Base-by-base conservation (phyloP, 2,113 vertebrate genomes). In the Tenebrosternarchus preto region DNA sequence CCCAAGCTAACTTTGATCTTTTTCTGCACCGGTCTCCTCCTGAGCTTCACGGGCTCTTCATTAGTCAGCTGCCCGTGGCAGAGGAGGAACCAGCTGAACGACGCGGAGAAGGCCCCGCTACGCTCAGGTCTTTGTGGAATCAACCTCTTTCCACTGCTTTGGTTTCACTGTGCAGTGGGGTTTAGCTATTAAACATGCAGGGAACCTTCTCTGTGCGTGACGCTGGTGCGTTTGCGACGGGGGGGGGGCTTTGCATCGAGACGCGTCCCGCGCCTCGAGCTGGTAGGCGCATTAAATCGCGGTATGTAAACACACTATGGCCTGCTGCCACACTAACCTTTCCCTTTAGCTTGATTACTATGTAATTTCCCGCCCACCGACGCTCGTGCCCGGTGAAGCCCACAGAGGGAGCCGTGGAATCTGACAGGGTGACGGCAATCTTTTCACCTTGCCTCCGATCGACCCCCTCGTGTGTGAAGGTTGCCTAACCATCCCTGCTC, bases 381-480 rank as follows among this genome's bases (percentile, higher is more conserved):
- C 43, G 43, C 43, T 50, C 22, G 64, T 31, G 33, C 59, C 63
- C 68, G 0, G 2, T 61, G 4, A 19, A 71, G 66, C 70, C 71
- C n/a, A 73, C 64, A 81, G 27, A 61, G 11, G 27, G n/a, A 25
- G 8, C 60, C 25, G 16, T 24, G 59, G 83, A 80, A 84, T 91
- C 89, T 85, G 67, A 89, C 87, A 79, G 8, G 11, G 77, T 70
- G 82, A 69, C 82, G 85, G n/a, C 81, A 12, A 57, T 61, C 88
- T 90, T 91, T 85, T 87, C 17, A 20, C 85, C 81, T 83, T 84
- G 86, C 89, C 87, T 93, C 87, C 89, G 91, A 94, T 92, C 93
- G 92, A 93, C 93, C 92, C 91, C 87, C 86, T 89, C 88, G 86
- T 57, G 90, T 86, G 27, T 36, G 83, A 82, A 78, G 88, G 84